Base-by-base conservation (phyloP, 64 coral and sea anemone species). In the Pocillopora verrucosa region DNA sequence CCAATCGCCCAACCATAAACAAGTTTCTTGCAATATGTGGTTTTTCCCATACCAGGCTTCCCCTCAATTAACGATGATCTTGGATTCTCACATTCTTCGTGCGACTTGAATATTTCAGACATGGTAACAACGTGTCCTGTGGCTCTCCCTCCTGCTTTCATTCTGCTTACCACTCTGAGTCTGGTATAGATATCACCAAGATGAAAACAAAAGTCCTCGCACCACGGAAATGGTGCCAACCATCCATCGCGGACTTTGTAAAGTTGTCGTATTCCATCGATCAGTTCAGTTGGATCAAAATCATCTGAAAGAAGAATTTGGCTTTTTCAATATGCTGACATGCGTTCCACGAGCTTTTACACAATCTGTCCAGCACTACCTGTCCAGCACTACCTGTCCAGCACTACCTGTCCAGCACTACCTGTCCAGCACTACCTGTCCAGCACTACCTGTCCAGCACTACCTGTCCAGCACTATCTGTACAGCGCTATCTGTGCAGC, bases 41-140 rank as follows among this genome's bases (percentile, higher is more conserved):
- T 92, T 61, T 92, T 92, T 63, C 90, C 82, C 63, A 36, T 76
- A 60, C 80, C 90, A 16, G 82, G 81, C 15, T 58, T 86, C 36
- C 89, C 82, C 69, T 92, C 89, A 65, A 91, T 91, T 75, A 91
- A 75, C 69, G 83, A 78, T 74, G 60, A 84, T 4, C 80, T 79
- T 1, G 79, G 65, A 13, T 65, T 60, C 34, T 1, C 36, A 5
- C 70, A 63, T 75, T 84, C 57, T 11, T 24, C 37, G 7, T 80
- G 72, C 5, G 74, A 60, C 34, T 92, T 77, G 58, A 92, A 92
- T 60, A 92, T 77, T 62, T 76, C 73, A 41, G 75, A 86, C 90
- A 86, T 86, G 15, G 45, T 61, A 65, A 86, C 81, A 92, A 24
- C 58, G 63, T 72, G 26, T 30, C 64, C 65, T 78, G 36, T 77